Evolutionary conservation across 2,113 vertebrate species (phyloP).

Genomic region (Tetraodon nigroviridis): DNA sequence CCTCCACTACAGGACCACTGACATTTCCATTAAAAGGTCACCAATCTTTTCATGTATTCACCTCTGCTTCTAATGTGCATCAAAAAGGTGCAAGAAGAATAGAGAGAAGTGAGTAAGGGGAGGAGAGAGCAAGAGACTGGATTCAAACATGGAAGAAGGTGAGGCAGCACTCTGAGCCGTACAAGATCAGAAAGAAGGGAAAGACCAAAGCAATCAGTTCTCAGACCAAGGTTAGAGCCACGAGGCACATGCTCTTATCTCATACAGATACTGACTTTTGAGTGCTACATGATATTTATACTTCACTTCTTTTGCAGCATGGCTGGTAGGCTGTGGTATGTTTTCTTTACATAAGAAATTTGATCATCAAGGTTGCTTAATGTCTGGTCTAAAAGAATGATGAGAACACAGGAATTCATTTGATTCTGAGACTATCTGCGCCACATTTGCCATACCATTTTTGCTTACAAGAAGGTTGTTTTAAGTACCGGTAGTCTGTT

Average conservation of each 20-base stretch:
- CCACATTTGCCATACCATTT: background rate
- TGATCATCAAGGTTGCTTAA: background rate
- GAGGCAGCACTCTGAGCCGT: slow-evolving; percentile 54
- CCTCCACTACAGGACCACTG: slow-evolving; percentile 66
- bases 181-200: slow-evolving; percentile 61
- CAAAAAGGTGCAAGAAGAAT: slow-evolving; percentile 72
- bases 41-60: slow-evolving; percentile 80
- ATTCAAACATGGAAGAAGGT: slow-evolving; percentile 43
- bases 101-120: slow-evolving; percentile 64
- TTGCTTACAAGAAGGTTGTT: slow-evolving; percentile 47
- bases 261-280: slow-evolving; percentile 41
- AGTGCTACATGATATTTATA: slow-evolving; percentile 33
- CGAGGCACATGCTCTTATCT: slow-evolving; percentile 52
- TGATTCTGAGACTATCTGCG: slow-evolving; percentile 3
- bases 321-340: background rate
- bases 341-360: background rate
- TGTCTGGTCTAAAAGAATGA: background rate
- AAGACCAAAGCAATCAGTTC: slow-evolving; percentile 62
- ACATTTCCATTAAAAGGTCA: slow-evolving; percentile 87
- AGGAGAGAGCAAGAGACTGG: slow-evolving; percentile 32
- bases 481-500: slow-evolving; percentile 26
- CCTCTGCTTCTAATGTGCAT: slow-evolving; percentile 82
- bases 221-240: slow-evolving; percentile 54
- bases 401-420: slow-evolving; percentile 3
- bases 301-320: slow-evolving; percentile 12